Evolutionary conservation across 1,140 invertebrate species (phyloP).

Genomic region (Cardiocondyla obscurior): DNA sequence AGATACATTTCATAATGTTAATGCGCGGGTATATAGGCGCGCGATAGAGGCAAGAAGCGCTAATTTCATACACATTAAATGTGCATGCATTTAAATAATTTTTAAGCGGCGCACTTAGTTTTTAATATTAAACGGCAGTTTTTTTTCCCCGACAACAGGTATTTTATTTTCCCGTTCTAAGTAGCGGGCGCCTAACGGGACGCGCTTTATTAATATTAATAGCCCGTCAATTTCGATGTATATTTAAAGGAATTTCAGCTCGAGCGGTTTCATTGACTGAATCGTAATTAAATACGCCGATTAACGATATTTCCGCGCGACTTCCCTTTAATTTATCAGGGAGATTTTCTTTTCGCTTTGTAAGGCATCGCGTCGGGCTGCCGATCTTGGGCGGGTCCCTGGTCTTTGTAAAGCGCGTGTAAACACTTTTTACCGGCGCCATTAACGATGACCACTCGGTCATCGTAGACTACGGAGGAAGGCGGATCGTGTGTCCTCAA

Average conservation of each 20-base stretch:
- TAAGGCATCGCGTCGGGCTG: slow-evolving; percentile 22
- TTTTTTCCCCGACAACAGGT: slow-evolving; percentile 57
- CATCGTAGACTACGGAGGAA: slow-evolving; percentile 68
- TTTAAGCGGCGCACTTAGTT: slow-evolving; percentile 59
- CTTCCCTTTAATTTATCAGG: slow-evolving; percentile 11
- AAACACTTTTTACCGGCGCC: slow-evolving; percentile 78
- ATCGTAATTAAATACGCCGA: background rate
- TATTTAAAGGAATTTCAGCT: slow-evolving; percentile 16
- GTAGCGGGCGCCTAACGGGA: background rate
- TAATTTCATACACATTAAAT: slow-evolving; percentile 59
- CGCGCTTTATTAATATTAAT: slow-evolving; percentile 56
- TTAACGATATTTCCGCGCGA: slow-evolving; percentile 1
- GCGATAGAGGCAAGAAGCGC: slow-evolving; percentile 13
- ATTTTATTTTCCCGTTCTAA: slow-evolving; percentile 62
- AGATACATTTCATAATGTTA: slow-evolving; percentile 59
- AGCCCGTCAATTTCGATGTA: slow-evolving; percentile 54
- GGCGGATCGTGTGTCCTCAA: slow-evolving; percentile 80
- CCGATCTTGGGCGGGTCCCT: slow-evolving; percentile 70
- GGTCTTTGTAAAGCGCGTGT: slow-evolving; percentile 68
- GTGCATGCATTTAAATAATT: slow-evolving; percentile 65
- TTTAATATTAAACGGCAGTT: slow-evolving; percentile 66
- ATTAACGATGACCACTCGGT: slow-evolving; percentile 79
- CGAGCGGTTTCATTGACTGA: background rate
- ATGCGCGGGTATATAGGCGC: slow-evolving; percentile 36
- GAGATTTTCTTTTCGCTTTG: slow-evolving; percentile 21